Evolutionary conservation across 2,797 vertebrate species (phyloP).

Genomic region (Thamnophis elegans): DNA sequence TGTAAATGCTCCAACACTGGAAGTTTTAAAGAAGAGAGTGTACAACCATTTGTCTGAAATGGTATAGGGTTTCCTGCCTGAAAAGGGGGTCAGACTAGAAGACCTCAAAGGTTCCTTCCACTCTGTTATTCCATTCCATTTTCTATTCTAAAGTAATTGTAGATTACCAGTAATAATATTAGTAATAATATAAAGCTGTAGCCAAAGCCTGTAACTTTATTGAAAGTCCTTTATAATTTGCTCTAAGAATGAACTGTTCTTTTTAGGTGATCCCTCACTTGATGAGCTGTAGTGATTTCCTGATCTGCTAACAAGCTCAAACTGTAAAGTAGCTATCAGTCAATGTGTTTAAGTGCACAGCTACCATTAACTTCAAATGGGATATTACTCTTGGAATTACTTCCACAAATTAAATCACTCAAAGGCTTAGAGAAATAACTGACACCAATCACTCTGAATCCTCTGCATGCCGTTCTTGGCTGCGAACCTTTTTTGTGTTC

Average conservation of each 20-base stretch:
- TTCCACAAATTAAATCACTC: conserved; percentile 39
- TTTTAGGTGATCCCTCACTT: conserved; percentile 17
- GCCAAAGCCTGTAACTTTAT: background rate
- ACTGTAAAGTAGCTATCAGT: conserved; percentile 21
- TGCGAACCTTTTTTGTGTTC: background rate
- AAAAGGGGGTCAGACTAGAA: too few relatives aligned
- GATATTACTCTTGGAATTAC: conserved; percentile 30
- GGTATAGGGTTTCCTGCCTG: too few relatives aligned
- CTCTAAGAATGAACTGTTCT: background rate
- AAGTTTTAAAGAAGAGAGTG: too few relatives aligned
- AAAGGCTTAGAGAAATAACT: conserved; percentile 23
- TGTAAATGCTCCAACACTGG: too few relatives aligned
- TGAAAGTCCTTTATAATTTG: background rate
- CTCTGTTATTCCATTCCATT: too few relatives aligned
- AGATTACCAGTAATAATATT: background rate
- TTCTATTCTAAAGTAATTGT: background rate
- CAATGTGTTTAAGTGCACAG: conserved; percentile 33
- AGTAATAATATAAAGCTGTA: background rate
- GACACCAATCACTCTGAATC: conserved; percentile 19
- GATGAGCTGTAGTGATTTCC: conserved; percentile 26
- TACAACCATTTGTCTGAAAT: too few relatives aligned
- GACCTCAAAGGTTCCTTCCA: too few relatives aligned
- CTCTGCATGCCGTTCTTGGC: background rate
- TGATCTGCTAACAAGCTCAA: conserved; percentile 27
- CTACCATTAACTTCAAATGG: conserved; percentile 40